Conservation (phyloP, 2,797 vertebrate species). For the Orestias chungarensis region DNA sequence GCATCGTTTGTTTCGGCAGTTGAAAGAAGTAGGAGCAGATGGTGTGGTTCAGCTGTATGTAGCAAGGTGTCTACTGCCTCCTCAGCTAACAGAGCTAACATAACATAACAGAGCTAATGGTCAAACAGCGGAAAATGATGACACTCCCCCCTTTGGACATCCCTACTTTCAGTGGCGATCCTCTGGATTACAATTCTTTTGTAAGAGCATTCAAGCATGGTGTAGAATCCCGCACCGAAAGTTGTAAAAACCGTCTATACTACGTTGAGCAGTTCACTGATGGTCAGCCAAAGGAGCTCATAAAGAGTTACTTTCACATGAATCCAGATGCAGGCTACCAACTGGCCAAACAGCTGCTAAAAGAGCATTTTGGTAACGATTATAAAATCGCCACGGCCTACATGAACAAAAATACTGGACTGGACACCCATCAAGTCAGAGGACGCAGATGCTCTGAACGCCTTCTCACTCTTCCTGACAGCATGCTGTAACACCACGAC, state of each 20-base stretch:
- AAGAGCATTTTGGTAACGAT: constrained; percentile 4
- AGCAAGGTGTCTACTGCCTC: too few relatives aligned
- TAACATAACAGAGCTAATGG: constrained; percentile 1
- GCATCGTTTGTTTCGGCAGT: too few relatives aligned
- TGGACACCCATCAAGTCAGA: constrained; percentile 3
- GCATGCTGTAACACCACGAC: constrained; percentile 2
- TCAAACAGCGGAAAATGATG: constrained; percentile 1
- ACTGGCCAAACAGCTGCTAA: background rate
- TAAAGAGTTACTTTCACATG: constrained; percentile 6
- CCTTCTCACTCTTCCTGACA: background rate
- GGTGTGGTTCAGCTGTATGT: too few relatives aligned
- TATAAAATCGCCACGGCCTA: constrained; percentile 4
- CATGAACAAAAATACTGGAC: constrained; percentile 3
- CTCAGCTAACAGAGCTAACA: too few relatives aligned
- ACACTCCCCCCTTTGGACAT: background rate
- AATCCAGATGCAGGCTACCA: background rate
- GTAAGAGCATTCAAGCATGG: background rate
- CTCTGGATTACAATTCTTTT: background rate
- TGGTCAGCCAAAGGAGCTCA: background rate
- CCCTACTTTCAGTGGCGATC: background rate
- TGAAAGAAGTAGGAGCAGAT: too few relatives aligned
- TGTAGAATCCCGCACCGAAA: constrained; percentile 10
- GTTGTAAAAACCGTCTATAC: background rate
- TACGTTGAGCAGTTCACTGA: background rate
- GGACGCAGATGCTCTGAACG: background rate